A percentile compares a stretch with the other conserved stretches of the same genome.
phyloP scores from a whole-genome alignment of 2,113 vertebrate species.

The Pachycephala philippinensis region DNA sequence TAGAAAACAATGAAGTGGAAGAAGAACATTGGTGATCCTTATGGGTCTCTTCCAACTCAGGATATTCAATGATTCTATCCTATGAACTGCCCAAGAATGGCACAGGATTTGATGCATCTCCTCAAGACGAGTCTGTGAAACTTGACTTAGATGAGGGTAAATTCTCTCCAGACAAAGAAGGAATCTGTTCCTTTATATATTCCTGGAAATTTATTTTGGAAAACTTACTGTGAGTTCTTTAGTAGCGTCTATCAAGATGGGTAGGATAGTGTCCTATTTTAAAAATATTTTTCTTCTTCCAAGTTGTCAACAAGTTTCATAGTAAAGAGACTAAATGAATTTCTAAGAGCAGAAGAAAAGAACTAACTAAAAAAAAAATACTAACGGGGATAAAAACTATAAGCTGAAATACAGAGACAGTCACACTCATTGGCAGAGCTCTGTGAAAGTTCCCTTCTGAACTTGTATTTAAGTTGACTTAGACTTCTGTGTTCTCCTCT shows the following conservation, averaged over 20 bases:
- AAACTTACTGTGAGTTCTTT: background rate
- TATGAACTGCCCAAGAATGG: background rate
- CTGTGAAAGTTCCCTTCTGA: background rate
- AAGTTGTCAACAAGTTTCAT: background rate
- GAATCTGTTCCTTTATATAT: background rate
- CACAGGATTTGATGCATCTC: background rate
- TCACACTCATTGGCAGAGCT: background rate
- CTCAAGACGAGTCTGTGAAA: background rate
- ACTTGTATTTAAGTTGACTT: background rate
- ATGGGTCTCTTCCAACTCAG: background rate
- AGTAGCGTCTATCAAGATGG: background rate
- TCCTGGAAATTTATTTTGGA: background rate
- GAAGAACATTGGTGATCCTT: background rate
- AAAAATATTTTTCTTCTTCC: background rate
- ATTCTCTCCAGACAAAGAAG: background rate
- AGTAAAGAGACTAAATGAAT: background rate
- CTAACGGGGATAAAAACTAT: background rate
- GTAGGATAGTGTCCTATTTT: background rate
- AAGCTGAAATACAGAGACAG: background rate
- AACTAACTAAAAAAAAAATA: background rate
- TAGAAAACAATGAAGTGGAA: background rate
- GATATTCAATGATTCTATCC: background rate
- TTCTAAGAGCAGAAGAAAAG: background rate
- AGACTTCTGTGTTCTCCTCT: background rate
- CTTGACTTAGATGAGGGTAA: background rate